These are phyloP conservation scores for Drosophila cardini DNA, from an alignment of 1,140 invertebrate species.

Conservation along the genomic window DNA sequence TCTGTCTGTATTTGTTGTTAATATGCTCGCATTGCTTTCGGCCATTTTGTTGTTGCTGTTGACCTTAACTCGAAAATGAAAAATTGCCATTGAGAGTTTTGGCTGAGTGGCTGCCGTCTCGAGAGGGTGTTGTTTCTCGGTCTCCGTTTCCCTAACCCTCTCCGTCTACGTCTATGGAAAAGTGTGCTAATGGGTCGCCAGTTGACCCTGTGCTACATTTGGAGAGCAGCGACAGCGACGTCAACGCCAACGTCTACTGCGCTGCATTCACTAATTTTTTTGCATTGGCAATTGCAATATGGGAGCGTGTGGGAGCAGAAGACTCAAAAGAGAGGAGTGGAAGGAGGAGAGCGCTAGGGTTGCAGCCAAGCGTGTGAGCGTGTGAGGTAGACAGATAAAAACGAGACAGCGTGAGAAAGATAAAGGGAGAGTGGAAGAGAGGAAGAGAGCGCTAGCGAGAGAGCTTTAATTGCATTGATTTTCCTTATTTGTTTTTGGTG, in stretches of 20 bases:
- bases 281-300: slow-evolving; percentile 55
- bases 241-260: slow-evolving; percentile 32
- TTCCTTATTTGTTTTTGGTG: slow-evolving; percentile 33
- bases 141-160: slow-evolving; percentile 17
- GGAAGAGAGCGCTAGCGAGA: slow-evolving; percentile 18
- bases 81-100: slow-evolving; percentile 75
- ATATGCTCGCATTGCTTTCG: slow-evolving; percentile 51
- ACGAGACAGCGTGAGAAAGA: background rate
- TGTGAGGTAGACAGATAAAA: slow-evolving; percentile 7
- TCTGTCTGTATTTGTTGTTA: slow-evolving; percentile 30
- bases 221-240: slow-evolving; percentile 10
- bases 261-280: slow-evolving; percentile 72
- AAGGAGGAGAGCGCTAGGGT: slow-evolving; percentile 11
- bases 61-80: slow-evolving; percentile 73
- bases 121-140: slow-evolving; percentile 21
- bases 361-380: slow-evolving; percentile 23
- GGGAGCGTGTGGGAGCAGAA: slow-evolving; percentile 17
- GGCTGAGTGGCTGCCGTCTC: slow-evolving; percentile 40
- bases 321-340: too few relatives aligned
- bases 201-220: slow-evolving; percentile 82
- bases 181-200: slow-evolving; percentile 83
- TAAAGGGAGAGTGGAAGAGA: background rate
- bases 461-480: slow-evolving; percentile 65
- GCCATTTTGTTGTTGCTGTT: slow-evolving; percentile 68
- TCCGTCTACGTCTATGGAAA: slow-evolving; percentile 55